Evolutionary conservation across 2,797 vertebrate species (phyloP).

Genomic region (Selene dorsalis): DNA sequence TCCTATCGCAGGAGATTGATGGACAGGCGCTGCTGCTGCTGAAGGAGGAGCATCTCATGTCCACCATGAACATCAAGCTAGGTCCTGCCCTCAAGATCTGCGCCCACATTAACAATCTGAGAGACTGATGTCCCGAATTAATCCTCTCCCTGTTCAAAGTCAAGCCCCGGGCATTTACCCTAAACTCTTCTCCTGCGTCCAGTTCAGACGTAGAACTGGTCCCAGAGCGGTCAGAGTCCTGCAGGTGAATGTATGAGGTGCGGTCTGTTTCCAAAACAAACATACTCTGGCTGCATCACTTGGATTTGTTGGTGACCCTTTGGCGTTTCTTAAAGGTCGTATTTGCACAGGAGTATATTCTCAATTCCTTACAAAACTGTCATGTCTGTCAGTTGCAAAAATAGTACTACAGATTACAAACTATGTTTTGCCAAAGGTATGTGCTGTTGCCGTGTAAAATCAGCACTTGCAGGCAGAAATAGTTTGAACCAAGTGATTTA

Average conservation of each 20-base stretch:
- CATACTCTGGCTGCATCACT: conserved; percentile 15
- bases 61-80: conserved; percentile 99
- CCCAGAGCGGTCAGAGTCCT: conserved; percentile 13
- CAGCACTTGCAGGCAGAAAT: neutral
- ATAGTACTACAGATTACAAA: neutral
- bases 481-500: neutral
- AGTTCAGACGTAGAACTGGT: neutral
- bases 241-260: conserved; percentile 45
- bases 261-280: conserved; percentile 1
- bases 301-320: conserved; percentile 2
- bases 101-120: conserved; percentile 95
- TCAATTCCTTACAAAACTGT: neutral
- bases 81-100: conserved; percentile 98
- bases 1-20: conserved; percentile 98
- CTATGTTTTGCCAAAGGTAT: neutral
- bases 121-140: conserved; percentile 84
- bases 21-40: conserved; percentile 97
- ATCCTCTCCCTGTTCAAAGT: neutral
- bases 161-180: conserved; percentile 15
- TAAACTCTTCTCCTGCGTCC: neutral
- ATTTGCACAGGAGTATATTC: neutral
- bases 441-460: neutral
- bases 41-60: conserved; percentile 99
- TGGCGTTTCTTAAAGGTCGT: neutral
- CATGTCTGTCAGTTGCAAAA: neutral